Conservation (phyloP, 1,140 invertebrate genomes). For the Bombus huntii region DNA sequence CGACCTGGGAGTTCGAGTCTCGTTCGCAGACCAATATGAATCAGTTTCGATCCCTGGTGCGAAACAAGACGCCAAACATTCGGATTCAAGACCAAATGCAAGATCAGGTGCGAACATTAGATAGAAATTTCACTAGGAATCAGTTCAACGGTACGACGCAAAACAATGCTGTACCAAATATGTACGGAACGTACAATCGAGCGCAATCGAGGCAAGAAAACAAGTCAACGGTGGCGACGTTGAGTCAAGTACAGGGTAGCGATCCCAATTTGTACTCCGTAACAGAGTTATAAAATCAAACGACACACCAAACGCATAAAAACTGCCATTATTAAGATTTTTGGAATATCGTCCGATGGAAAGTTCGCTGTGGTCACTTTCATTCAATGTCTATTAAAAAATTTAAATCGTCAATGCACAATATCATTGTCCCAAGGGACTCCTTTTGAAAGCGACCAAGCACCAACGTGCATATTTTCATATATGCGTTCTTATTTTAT, state of each 20-base stretch:
- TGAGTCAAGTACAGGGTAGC: slow-evolving; percentile 81
- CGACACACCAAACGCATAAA: not conserved
- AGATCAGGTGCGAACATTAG: slow-evolving; percentile 80
- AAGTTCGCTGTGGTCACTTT: not conserved
- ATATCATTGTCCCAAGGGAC: not conserved
- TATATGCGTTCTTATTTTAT: slow-evolving; percentile 26
- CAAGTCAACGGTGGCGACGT: slow-evolving; percentile 76
- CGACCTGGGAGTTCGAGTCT: slow-evolving; percentile 80
- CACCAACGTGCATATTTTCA: slow-evolving; percentile 16
- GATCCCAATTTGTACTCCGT: slow-evolving; percentile 82
- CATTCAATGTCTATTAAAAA: not conserved
- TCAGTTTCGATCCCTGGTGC: slow-evolving; percentile 80
- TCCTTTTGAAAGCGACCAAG: slow-evolving; percentile 1
- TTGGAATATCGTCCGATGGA: not conserved
- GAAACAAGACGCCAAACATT: slow-evolving; percentile 78
- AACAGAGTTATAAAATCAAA: slow-evolving; percentile 76
- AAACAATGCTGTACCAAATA: slow-evolving; percentile 79
- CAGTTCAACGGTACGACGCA: slow-evolving; percentile 77
- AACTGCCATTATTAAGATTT: slow-evolving; percentile 6
- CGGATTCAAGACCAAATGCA: slow-evolving; percentile 80
- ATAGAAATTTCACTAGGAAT: slow-evolving; percentile 79
- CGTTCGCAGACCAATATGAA: slow-evolving; percentile 82
- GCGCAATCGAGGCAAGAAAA: slow-evolving; percentile 77
- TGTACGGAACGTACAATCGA: slow-evolving; percentile 81
- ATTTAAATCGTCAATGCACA: not conserved